Evolutionary conservation across 35 echinoderm and acorn worm genomes (phyloP), one percentile per base, ranked within the genome.

Genomic region (Ptychodera flava): DNA sequence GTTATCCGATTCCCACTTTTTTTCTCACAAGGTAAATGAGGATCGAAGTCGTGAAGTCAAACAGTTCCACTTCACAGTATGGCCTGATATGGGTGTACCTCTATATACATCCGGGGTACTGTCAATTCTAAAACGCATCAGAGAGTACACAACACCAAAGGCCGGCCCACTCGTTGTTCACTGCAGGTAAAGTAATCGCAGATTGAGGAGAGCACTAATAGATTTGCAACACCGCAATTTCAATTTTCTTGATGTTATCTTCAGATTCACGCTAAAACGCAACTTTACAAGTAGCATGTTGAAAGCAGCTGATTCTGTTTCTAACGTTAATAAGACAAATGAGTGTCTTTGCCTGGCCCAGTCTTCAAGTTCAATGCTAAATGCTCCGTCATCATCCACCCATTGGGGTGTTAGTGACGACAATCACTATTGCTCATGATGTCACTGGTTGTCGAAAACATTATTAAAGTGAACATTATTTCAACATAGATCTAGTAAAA

Each of bases 31-130:
- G 52, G 1, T 0, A 91, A 89, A 77, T 76, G 87, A 64, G 77
- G 93, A 27, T 75, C 32, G 28, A 91, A 97, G 37, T 93, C 77
- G 36, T 92, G 93, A 79, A 93, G 89, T 32, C n/a, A n/a, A n/a
- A n/a, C n/a, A n/a, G n/a, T n/a, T n/a, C n/a, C n/a, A n/a, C n/a
- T n/a, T n/a, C n/a, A 93, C 92, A 32, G 93, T 89, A 28, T 97
- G 95, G 95, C 95, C 95, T 33, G 95, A 97, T 84, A 97, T 97
- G 95, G 92, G 92, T 28, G 92, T 93, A 16, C 95, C 95, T 29
- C 78, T 91, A 76, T 97, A 87, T 85, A 87, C 92, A 29, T 82
- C 36, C 27, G 78, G 85, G 15, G 77, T 93, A 28, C 85, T 90
- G 32, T 78, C 53, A 30, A 87, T 93, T 82, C 77, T 93, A 30